Evolutionary conservation across 2,797 vertebrate species (phyloP), one percentile per base, ranked within the genome.

Genomic region (Cichlasoma orientale): DNA sequence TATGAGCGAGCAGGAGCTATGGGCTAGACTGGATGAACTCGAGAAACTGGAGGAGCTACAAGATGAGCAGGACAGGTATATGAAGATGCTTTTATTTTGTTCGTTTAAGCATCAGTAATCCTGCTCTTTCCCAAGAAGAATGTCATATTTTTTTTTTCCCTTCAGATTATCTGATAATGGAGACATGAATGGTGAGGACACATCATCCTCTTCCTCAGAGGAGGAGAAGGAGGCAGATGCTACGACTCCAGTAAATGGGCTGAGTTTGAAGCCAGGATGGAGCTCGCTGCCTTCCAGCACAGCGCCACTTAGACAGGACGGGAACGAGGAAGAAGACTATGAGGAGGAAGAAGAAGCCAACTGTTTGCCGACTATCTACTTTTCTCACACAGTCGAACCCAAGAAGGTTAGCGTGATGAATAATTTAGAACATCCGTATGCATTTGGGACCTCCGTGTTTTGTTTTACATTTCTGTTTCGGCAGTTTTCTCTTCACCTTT

Each of bases 361-460:
- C 77, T 86, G 83, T 77, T 82, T 98, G 87, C 98, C 98, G 18
- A 98, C 98, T 47, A 99, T 99, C 90, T 96, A 95, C 91, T 99
- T 99, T 91, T 96, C 95, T 91, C 98, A 99, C 92, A 99, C 97
- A n/a, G 95, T 97, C 4, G 98, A 98, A 88, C 97, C 96, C 79
- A 99, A 99, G 91, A 97, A 97, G 96, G 98, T 99, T 83, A 86
- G 96, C 93, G 78, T 3, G 36, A 77, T 33, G 8, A 44, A 47
- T 14, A 23, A 44, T 21, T 56, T 29, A 31, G 8, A 58, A 29
- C 1, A n/a, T 38, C 12, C 16, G 2, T 68, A 1, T n/a, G 44
- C 25, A 50, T 68, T 19, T 50, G 63, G 18, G 47, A 18, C 16
- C 16, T 33, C 3, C 7, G 4, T 29, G 1, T 47, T 47, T 52